Evolutionary conservation across 92 coral and sea anemone species (phyloP).

Genomic region (Epizoanthus illoricatus): DNA sequence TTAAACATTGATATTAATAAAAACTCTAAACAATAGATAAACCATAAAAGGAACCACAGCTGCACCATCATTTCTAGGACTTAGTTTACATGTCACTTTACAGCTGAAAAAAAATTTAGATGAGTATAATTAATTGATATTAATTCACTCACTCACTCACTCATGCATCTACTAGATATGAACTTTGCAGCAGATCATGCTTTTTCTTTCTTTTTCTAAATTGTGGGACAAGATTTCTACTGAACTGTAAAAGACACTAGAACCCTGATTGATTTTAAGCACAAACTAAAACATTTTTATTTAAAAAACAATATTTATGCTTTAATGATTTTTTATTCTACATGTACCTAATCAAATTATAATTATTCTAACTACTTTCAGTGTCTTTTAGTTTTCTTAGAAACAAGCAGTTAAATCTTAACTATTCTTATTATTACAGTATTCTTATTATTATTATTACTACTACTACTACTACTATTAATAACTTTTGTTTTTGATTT

Average conservation of each 20-base stretch:
- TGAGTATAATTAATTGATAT: neutral
- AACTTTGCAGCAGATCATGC: neutral
- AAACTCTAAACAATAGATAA: neutral
- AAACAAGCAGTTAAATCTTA: too few relatives aligned
- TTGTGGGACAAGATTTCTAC: neutral
- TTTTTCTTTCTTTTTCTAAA: neutral
- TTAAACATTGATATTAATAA: neutral
- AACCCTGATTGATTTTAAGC: neutral
- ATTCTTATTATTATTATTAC: too few relatives aligned
- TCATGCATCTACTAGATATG: neutral
- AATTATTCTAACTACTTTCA: slow-evolving; percentile 1
- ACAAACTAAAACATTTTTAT: neutral
- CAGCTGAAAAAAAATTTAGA: neutral
- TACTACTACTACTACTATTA: neutral
- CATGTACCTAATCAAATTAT: neutral
- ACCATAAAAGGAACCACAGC: slow-evolving; percentile 5
- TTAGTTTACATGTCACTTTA: too few relatives aligned
- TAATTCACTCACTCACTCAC: too few relatives aligned
- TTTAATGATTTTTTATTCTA: neutral
- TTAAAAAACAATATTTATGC: slow-evolving; percentile 1
- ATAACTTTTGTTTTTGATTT: neutral
- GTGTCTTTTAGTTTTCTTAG: neutral
- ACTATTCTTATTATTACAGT: neutral
- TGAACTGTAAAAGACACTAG: neutral
- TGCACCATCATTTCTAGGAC: slow-evolving; percentile 5